Evolutionary conservation across 53 echinoderm and acorn worm genomes (phyloP), one percentile per base, ranked within the genome.

Genomic region (Paracentrotus lividus): DNA sequence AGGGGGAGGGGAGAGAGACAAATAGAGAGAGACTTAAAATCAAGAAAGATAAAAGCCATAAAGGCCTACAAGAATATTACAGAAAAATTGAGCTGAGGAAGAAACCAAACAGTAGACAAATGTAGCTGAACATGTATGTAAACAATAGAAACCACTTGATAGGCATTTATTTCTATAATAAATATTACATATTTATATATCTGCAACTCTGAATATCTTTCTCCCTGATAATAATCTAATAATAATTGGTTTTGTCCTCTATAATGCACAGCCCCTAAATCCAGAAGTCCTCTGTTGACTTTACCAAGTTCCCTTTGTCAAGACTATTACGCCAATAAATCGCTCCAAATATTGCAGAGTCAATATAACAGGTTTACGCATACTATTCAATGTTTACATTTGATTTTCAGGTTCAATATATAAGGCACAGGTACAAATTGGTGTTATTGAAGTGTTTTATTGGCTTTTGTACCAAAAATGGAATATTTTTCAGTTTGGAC

Each of bases 231-330:
- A 26, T 21, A 45, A 78, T 78, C 45, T 26, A 78, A 78, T 24
- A 78, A 78, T n/a, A 81, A 81, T 21, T 76, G 38, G 42, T 81
- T 81, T 26, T 40, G 72, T 36, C 72, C 44, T n/a, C 47, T 81
- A 18, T 24, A 81, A 47, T 45, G 12, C 81, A 44, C 81, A 81
- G 10, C 81, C 45, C 81, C 31, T 42, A 44, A 81, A 81, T 47
- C 81, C 81, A 81, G 47, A 3, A 81, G 81, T 43, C 81, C 47
- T 81, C 47, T 81, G 26, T 81, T 81, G 44, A 81, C 81, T 47
- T 81, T 81, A 81, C 20, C 81, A 47, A 81, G 81, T 44, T 81
- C 49, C 81, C 27, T 81, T 81, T 81, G 47, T 81, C 26, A 45
- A 45, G 81, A n/a, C 18, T 44, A 81, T 47, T 81, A 45, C 9